Base-by-base conservation (phyloP, 2,888 invertebrate species). In the Diabrotica balteata region DNA sequence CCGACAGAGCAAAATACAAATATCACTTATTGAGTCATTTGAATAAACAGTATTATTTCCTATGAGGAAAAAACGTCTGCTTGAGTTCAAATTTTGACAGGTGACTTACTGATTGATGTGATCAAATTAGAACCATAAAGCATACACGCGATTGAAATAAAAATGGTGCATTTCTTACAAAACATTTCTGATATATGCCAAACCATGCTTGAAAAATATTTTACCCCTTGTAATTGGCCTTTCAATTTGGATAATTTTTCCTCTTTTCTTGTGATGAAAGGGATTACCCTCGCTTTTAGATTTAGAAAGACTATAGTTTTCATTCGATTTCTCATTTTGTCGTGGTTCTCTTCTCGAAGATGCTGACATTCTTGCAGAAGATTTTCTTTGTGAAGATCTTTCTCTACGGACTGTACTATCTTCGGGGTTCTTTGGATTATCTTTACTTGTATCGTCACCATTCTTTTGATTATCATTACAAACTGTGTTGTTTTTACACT, bases 231-330 rank as follows among this genome's bases (percentile, higher is more conserved):
- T 72, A 53, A 72, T 77, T 10, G 81, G 80, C 69, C 83, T 77
- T 44, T 80, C 75, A 57, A 82, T 76, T 73, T 82, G 79, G 70
- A 82, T 82, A 69, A 82, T 81, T 75, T 81, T 82, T 66, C 83
- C 83, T 70, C 72, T 76, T 73, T 81, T 81, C 73, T 78, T 78
- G 68, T 84, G 81, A 54, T 78, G 79, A 73, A 84, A 84, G 8
- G 84, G 84, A 73, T 83, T 82, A 7, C 84, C 83, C 63, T 84
- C 84, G 67, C 84, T 84, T 76, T 81, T 83, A 61, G 84, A 84
- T 72, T 84, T 84, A 51, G 80, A 76, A 64, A 84, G 74, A 64
- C 72, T 72, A 73, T 79, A 80, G 72, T 75, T 80, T 60, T 75
- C 67, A 17, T 46, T 59, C 45, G 63, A 11, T 50, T 66, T 68